Evolutionary conservation across 2,888 invertebrate species (phyloP), one percentile per base, ranked within the genome.

Genomic region (Lycia hirtaria): DNA sequence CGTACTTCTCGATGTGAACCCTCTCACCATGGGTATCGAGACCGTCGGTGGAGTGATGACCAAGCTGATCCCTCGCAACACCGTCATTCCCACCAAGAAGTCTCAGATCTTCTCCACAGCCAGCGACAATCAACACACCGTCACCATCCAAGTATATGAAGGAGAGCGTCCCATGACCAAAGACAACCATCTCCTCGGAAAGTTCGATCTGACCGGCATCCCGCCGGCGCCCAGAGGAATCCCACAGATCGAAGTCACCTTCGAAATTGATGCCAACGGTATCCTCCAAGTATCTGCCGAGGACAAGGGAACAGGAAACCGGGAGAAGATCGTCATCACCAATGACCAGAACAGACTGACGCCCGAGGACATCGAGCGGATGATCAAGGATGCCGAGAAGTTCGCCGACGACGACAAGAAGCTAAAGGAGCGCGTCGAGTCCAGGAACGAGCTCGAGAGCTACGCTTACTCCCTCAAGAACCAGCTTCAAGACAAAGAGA

Each of bases 41-140:
- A 99, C 99, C 35, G 99, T 99, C 44, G 99, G 99, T 65, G 99
- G 99, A 69, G 99, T 99, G 24, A 99, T 99, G 99, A 99, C 99
- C 71, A 99, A 99, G 85, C 94, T 99, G 52, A 99, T 99, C 82
- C 97, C 98, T 51, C 94, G 99, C 74, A 99, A 99, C 94, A 99
- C 99, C 20, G 98, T 99, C 65, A 99, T 99, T 78, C 99, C 99
- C 24, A 99, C 99, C 50, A 99, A 99, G 93, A 99, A 99, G 87
- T 98, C 98, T 0, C 99, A 99, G 91, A 98, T 99, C 82, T 99
- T 99, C 95, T 98, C 99, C 0, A 99, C 99, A 0, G 99, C 99
- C 53, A 97, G 98, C 22, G 99, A 99, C 87, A 99, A 99, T 89
- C 99, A 99, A 87, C 98, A 98, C 88, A 98, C 98, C 3, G 99